A percentile compares a stretch with the other conserved stretches of the same genome.
Conservation (phyloP, 2,888 invertebrate genomes). For the Heliconius hortense region DNA sequence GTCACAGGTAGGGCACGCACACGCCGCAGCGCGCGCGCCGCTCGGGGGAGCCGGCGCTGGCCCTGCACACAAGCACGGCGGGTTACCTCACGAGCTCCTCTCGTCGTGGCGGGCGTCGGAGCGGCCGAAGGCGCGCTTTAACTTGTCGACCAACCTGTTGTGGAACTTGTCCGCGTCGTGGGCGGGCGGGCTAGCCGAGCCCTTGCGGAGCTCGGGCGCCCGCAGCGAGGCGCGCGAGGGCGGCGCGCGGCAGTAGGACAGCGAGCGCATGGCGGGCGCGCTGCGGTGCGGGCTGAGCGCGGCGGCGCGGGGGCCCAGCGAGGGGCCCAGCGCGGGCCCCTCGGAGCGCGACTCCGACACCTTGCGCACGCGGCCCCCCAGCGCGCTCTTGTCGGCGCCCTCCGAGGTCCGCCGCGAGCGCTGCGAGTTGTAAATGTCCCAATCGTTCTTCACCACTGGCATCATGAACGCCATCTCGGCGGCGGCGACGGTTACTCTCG, state of each 20-base stretch:
- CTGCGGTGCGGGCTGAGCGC: conserved; percentile 83
- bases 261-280: conserved; percentile 84
- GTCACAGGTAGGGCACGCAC: conserved; percentile 78
- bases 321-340: conserved; percentile 86
- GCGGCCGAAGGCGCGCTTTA: conserved; percentile 86
- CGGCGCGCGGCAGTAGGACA: conserved; percentile 77
- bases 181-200: conserved; percentile 85
- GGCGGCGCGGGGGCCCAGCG: conserved; percentile 84
- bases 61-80: conserved; percentile 77
- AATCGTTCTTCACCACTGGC: conserved; percentile 96
- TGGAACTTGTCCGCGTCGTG: conserved; percentile 88
- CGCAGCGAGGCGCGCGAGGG: conserved; percentile 84
- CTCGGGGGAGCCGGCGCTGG: conserved; percentile 73
- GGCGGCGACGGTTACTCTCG: conserved; percentile 68
- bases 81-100: conserved; percentile 80
- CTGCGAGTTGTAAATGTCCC: conserved; percentile 94
- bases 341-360: conserved; percentile 89
- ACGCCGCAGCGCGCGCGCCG: conserved; percentile 70
- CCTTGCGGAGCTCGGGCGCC: conserved; percentile 83
- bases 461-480: conserved; percentile 95
- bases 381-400: conserved; percentile 71
- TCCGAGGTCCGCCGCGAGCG: conserved; percentile 89
- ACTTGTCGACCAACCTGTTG: conserved; percentile 89
- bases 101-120: conserved; percentile 75
- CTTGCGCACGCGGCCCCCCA: conserved; percentile 68